Evolutionary conservation across 2,888 invertebrate species (phyloP), one percentile per base, ranked within the genome.

Genomic region (Chirona hameri): DNA sequence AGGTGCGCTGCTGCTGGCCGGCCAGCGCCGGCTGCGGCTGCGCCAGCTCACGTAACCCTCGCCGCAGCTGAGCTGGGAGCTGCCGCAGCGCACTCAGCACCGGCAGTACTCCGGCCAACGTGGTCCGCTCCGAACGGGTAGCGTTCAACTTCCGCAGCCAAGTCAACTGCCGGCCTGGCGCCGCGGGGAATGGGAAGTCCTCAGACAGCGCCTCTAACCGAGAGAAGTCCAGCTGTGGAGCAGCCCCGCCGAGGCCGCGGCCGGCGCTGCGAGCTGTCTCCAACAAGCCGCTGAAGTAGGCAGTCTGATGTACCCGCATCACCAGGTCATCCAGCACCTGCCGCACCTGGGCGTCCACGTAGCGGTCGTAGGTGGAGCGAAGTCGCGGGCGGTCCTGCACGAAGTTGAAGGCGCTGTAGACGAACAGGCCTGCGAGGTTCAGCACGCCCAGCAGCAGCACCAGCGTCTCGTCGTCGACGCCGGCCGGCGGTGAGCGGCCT

Each of bases 321-420:
- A 84, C 85, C 52, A 85, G 81, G 79, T 85, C 85, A 65, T 85
- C 84, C 76, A 85, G 79, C 57, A 84, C 85, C 81, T 83, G 83
- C 82, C 84, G 84, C 48, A 85, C 84, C 83, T 85, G 85, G 84
- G 83, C 84, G 57, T 84, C 82, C 48, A 85, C 79, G 79, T 79
- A 79, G 3, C 52, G 48, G 79, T 79, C 79, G 52, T 79, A 27
- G n/a, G 52, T 52, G 27, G 52, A 52, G 48, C 79, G 48, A n/a
- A 48, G 48, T 14, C 79, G 48, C 79, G 79, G 79, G n/a, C 27
- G n/a, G 52, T 79, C 79, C 27, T 27, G 79, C 79, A 79, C 79
- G 27, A 52, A 27, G 27, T 79, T n/a, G 52, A 52, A 79, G 27
- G 52, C 79, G 79, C 79, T 79, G 79, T 79, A 79, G 27, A 52